These are phyloP conservation scores for Periplaneta americana DNA, from an alignment of 1,140 invertebrate species.

Conservation along the genomic window DNA sequence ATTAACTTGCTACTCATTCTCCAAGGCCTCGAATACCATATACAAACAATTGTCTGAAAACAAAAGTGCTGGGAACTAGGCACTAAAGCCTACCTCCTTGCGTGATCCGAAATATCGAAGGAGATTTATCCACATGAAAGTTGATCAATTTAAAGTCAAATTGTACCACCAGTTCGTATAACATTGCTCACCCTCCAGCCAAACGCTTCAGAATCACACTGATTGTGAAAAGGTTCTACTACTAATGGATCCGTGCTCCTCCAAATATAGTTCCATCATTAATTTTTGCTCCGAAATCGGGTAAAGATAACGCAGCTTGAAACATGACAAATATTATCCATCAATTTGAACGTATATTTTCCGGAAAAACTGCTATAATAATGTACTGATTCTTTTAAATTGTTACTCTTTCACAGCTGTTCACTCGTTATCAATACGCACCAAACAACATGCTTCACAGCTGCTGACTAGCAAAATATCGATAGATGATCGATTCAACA, in stretches of 20 bases:
- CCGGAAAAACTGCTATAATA: background rate
- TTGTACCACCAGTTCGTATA: background rate
- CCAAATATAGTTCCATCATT: conserved; percentile 16
- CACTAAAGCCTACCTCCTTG: conserved; percentile 13
- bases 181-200: conserved; percentile 3
- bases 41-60: background rate
- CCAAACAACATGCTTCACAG: conserved; percentile 8
- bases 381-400: background rate
- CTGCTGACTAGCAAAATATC: background rate
- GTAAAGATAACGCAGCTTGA: too few relatives aligned
- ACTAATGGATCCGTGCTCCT: conserved; percentile 14
- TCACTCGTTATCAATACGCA: conserved; percentile 8
- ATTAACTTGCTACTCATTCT: conserved; percentile 2
- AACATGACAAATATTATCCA: background rate
- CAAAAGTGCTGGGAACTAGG: background rate
- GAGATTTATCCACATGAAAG: background rate
- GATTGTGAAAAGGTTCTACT: conserved; percentile 10
- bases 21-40: conserved; percentile 2
- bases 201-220: conserved; percentile 12
- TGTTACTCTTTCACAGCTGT: conserved; percentile 2
- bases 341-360: conserved; percentile 1
- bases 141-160: background rate
- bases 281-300: background rate
- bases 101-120: conserved; percentile 12
- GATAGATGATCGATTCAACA: background rate